Evolutionary conservation across 2,113 vertebrate species (phyloP).

Genomic region (Ariopsis seemanni): DNA sequence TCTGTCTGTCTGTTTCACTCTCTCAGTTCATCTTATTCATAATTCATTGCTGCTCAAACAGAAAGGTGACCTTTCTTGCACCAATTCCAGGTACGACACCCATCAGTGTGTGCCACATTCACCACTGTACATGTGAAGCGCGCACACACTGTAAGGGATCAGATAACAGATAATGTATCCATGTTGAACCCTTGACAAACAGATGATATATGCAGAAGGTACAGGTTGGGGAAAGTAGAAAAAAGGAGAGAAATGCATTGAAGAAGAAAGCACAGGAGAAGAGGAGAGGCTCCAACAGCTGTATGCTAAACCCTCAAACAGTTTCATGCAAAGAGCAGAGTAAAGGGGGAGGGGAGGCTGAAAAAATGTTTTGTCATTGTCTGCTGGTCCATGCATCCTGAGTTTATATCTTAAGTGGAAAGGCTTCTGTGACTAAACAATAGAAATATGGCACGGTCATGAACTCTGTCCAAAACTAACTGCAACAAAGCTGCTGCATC

Average conservation of each 20-base stretch:
- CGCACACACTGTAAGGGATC: constrained; percentile 5
- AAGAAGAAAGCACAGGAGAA: constrained; percentile 20
- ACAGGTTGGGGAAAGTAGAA: neutral
- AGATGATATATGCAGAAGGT: neutral
- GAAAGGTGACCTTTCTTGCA: constrained; percentile 42
- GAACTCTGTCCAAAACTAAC: neutral
- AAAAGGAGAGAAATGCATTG: neutral
- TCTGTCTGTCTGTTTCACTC: constrained; percentile 23
- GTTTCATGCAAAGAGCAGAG: constrained; percentile 32
- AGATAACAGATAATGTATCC: constrained; percentile 17
- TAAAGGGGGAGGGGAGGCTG: constrained; percentile 15
- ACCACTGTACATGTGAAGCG: constrained; percentile 45
- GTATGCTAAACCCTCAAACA: constrained; percentile 52
- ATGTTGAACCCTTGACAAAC: constrained; percentile 4
- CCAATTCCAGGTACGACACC: constrained; percentile 47
- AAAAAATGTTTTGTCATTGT: constrained; percentile 46
- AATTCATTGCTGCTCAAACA: constrained; percentile 45
- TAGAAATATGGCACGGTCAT: neutral
- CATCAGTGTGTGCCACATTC: constrained; percentile 26
- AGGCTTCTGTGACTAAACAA: neutral
- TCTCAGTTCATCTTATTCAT: constrained; percentile 50
- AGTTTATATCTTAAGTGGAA: constrained; percentile 23
- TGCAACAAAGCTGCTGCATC: neutral
- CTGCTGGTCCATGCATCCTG: constrained; percentile 32
- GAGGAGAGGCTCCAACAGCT: constrained; percentile 40